phyloP scores from a whole-genome alignment of 2,113 vertebrate genomes.

The Saccopteryx bilineata region DNA sequence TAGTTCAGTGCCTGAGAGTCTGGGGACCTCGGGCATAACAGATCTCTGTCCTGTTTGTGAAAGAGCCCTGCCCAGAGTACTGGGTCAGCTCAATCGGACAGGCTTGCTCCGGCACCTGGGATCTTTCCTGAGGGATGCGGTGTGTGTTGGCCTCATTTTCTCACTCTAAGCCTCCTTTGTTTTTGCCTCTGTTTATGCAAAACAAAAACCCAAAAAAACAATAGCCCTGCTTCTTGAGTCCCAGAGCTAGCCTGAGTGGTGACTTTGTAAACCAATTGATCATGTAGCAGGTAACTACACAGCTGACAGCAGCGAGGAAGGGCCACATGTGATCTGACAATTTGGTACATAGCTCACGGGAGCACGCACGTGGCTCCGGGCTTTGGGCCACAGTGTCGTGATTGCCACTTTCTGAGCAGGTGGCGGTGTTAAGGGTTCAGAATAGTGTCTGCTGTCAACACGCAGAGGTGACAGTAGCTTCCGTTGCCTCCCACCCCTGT shows the following conservation, averaged over 20 bases:
- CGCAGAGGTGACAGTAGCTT: neutral
- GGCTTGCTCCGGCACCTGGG: neutral
- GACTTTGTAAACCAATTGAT: neutral
- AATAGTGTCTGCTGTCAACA: slow-evolving; percentile 23
- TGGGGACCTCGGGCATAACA: neutral
- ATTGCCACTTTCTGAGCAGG: slow-evolving; percentile 34
- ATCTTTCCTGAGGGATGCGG: neutral
- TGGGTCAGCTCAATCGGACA: rapidly evolving
- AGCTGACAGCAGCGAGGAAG: neutral
- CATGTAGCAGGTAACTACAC: neutral
- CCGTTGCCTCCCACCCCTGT: neutral
- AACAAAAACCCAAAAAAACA: neutral
- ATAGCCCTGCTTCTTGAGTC: neutral
- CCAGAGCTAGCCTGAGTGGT: neutral
- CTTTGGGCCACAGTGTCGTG: neutral
- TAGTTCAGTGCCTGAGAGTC: slow-evolving; percentile 7
- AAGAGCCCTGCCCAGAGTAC: neutral
- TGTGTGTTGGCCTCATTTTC: neutral
- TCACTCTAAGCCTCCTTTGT: neutral
- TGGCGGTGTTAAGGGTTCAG: slow-evolving; percentile 15
- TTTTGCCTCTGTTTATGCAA: neutral
- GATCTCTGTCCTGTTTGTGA: neutral
- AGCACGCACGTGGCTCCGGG: neutral
- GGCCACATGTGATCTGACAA: neutral
- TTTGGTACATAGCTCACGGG: neutral